Percentiles rank a stretch among this genome's conserved stretches.
Evolutionary conservation across 2,888 invertebrate genomes (phyloP).

Genomic region (Heteromyza rotundicornis): DNA sequence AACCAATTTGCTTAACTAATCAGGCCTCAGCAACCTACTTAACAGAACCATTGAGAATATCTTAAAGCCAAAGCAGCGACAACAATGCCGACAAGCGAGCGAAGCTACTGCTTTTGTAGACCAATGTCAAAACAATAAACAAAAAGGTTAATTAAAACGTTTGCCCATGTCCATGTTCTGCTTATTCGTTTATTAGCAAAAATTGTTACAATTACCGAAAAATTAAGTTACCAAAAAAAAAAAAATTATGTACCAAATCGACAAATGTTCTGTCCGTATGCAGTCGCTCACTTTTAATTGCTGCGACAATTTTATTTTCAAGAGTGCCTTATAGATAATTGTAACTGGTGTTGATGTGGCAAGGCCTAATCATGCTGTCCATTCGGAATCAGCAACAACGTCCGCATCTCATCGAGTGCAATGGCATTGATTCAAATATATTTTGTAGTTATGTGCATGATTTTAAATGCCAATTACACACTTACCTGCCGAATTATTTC

Average conservation of each 20-base stretch:
- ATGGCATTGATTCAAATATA: too few species aligned
- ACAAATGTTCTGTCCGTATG: not conserved
- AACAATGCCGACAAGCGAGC: not conserved
- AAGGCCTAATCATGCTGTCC: too few species aligned
- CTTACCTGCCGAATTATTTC: too few species aligned
- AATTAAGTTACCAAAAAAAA: not conserved
- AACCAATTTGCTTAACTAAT: slow-evolving; percentile 4
- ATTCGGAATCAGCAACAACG: too few species aligned
- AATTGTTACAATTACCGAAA: slow-evolving; percentile 5
- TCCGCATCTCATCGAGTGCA: too few species aligned
- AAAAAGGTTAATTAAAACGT: not conserved
- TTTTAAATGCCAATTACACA: too few species aligned
- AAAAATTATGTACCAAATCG: not conserved
- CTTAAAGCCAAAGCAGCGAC: not conserved
- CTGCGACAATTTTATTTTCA: too few species aligned
- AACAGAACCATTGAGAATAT: slow-evolving; percentile 3
- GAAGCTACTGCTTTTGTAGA: not conserved
- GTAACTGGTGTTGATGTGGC: too few species aligned
- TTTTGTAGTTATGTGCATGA: too few species aligned
- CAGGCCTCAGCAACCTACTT: not conserved
- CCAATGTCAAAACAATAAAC: slow-evolving; percentile 1
- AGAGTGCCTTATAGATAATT: too few species aligned
- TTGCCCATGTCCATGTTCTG: not conserved
- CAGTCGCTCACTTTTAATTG: not conserved
- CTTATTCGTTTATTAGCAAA: not conserved